A percentile compares a stretch with the other conserved stretches of the same genome.
These are phyloP conservation scores for Chromoteleia sp. DNA, from an alignment of 2,888 invertebrate species.

Conservation along the genomic window DNA sequence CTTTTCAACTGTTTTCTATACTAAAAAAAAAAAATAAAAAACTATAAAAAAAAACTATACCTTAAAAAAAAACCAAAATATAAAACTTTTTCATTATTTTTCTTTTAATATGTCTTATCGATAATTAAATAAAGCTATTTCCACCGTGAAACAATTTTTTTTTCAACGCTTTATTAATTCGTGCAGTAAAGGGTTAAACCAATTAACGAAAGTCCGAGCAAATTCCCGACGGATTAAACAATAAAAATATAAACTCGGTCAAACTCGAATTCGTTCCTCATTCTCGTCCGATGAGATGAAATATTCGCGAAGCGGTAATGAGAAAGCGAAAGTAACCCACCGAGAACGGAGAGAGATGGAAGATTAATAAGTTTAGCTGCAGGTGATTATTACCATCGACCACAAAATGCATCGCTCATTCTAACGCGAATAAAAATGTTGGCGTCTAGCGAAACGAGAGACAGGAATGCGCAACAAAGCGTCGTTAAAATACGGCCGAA, in stretches of 20 bases:
- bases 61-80: no score
- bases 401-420: not conserved
- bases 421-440: constrained; percentile 10
- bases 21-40: no score
- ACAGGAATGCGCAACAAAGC: constrained; percentile 7
- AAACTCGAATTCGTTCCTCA: constrained; percentile 1
- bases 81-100: no score
- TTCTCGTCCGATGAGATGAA: not conserved
- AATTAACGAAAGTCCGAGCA: no score
- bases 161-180: no score
- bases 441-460: not conserved
- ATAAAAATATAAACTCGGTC: constrained; percentile 6
- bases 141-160: no score
- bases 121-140: no score
- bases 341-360: constrained; percentile 12
- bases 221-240: not conserved
- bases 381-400: constrained; percentile 18
- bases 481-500: constrained; percentile 40
- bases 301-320: constrained; percentile 8
- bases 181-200: no score
- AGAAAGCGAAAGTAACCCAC: constrained; percentile 37
- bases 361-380: constrained; percentile 20
- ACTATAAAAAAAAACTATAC: no score
- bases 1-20: no score
- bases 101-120: no score